Evolutionary conservation across 1,140 invertebrate genomes (phyloP).

Genomic region (Tyrophagus putrescentiae): DNA sequence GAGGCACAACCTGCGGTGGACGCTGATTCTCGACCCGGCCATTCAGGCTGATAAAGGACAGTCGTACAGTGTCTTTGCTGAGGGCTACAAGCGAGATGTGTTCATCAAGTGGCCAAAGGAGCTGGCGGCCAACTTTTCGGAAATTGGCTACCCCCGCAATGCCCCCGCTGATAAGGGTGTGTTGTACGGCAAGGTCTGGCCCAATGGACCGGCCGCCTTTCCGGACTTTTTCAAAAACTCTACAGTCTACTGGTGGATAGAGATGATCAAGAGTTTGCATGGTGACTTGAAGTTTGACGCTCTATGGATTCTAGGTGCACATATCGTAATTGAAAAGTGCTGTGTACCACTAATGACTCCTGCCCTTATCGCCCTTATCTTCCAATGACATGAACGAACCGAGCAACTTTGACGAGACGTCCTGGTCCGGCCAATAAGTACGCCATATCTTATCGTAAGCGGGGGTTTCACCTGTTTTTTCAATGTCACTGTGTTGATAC

Average conservation of each 20-base stretch:
- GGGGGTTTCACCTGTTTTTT: neutral
- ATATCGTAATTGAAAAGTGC: neutral
- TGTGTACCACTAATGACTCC: neutral
- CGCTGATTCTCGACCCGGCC: constrained; percentile 3
- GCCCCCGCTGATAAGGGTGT: constrained; percentile 15
- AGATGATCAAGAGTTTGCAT: neutral
- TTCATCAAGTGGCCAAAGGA: constrained; percentile 1
- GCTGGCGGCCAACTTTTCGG: neutral
- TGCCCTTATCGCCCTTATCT: neutral
- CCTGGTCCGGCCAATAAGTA: neutral
- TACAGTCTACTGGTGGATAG: neutral
- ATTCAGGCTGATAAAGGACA: constrained; percentile 10
- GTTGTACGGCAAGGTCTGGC: neutral
- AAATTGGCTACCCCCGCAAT: neutral
- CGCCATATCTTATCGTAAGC: neutral
- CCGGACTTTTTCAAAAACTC: constrained; percentile 7
- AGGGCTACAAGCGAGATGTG: constrained; percentile 7
- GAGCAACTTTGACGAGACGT: neutral
- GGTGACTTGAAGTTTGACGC: neutral
- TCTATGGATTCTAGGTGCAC: neutral
- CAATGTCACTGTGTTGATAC: too few relatives aligned
- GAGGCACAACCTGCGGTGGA: neutral
- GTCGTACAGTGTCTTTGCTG: neutral
- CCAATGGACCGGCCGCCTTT: neutral
- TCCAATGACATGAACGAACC: constrained; percentile 7